Conservation (phyloP, 1,140 invertebrate species). For the Chironomus tepperi region DNA sequence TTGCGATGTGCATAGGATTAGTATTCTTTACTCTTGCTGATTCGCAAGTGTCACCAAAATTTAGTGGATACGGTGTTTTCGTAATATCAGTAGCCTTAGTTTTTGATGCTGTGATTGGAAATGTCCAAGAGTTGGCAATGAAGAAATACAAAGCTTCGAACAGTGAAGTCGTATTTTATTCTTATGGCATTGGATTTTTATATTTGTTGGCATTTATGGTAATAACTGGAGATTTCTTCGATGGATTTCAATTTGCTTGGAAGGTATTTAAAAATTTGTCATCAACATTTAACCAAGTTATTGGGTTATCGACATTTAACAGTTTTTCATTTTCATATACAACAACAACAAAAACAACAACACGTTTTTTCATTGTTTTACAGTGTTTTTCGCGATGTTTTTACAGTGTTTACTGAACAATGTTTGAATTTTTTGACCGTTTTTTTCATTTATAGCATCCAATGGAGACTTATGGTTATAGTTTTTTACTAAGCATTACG, state of each 20-base stretch:
- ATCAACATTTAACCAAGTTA: no score
- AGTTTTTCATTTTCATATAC: no score
- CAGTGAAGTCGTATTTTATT: constrained; percentile 89
- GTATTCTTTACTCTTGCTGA: constrained; percentile 90
- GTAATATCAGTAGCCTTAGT: constrained; percentile 81
- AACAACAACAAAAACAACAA: no score
- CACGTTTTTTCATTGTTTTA: no score
- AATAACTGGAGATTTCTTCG: constrained; percentile 60
- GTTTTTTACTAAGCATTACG: constrained; percentile 74
- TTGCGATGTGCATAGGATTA: constrained; percentile 83
- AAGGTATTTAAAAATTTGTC: constrained; percentile 49
- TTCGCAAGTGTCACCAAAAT: constrained; percentile 79
- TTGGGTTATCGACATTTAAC: no score
- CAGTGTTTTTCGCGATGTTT: no score
- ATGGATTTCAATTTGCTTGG: constrained; percentile 68
- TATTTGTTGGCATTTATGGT: constrained; percentile 74
- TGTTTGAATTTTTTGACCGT: no score
- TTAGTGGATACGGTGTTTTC: constrained; percentile 69
- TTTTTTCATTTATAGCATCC: no score
- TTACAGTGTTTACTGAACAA: no score
- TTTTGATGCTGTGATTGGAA: constrained; percentile 91
- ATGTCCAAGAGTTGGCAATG: constrained; percentile 93
- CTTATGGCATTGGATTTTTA: constrained; percentile 79
- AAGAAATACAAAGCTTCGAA: constrained; percentile 72
- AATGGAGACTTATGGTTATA: constrained; percentile 73